These are phyloP conservation scores for Oreohelix idahoensis DNA, from an alignment of 1,140 invertebrate species.

Conservation along the genomic window DNA sequence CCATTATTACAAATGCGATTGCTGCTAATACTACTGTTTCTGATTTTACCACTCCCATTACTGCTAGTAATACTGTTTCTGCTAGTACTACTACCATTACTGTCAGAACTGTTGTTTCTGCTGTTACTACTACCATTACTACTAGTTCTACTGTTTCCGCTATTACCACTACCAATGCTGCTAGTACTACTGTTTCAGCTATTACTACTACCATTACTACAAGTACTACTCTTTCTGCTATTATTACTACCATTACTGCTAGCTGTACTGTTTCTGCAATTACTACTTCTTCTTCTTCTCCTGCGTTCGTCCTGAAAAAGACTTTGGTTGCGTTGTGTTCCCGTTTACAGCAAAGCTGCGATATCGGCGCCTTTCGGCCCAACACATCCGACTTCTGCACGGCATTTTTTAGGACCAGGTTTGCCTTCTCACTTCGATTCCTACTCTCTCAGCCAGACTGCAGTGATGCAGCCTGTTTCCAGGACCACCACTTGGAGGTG, in stretches of 20 bases:
- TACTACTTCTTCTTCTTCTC: too few species aligned
- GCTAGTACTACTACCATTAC: not conserved
- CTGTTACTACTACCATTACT: not conserved
- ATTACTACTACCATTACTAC: conserved; percentile 3
- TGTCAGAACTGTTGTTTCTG: not conserved
- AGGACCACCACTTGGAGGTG: too few species aligned
- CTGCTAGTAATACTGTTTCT: not conserved
- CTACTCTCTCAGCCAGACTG: too few species aligned
- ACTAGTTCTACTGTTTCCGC: not conserved
- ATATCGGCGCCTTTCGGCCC: too few species aligned
- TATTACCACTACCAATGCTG: not conserved
- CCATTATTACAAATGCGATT: not conserved
- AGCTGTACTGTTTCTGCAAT: not conserved
- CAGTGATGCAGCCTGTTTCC: too few species aligned
- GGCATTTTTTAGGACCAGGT: too few species aligned
- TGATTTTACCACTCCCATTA: not conserved
- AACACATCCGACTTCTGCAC: too few species aligned
- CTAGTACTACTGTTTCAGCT: not conserved
- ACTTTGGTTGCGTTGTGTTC: too few species aligned
- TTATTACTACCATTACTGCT: not conserved
- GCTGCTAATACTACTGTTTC: not conserved
- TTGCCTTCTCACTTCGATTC: too few species aligned
- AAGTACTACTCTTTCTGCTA: not conserved
- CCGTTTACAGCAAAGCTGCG: too few species aligned
- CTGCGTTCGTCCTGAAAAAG: too few species aligned